Conservation (phyloP, 2,797 vertebrate species). For the Limnodromus scolopaceus region DNA sequence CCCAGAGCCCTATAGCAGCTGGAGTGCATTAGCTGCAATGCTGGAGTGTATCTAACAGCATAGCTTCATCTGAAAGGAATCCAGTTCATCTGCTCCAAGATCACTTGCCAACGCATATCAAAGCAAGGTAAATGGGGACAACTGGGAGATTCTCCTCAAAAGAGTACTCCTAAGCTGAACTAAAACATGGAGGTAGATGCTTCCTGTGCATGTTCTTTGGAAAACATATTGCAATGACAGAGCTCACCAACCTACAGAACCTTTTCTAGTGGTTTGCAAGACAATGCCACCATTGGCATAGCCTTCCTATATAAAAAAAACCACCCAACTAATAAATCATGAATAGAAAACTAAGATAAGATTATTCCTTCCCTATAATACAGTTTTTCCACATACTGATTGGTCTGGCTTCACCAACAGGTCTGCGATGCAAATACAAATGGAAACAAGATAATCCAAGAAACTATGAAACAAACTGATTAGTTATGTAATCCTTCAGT, state of each 20-base stretch:
- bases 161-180: neutral
- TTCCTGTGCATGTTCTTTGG: neutral
- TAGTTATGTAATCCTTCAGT: neutral
- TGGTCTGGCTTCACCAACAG: neutral
- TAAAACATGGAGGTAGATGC: neutral
- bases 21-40: neutral
- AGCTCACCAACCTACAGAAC: neutral
- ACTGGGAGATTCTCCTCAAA: neutral
- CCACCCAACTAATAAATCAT: neutral
- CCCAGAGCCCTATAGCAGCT: conserved; percentile 18
- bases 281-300: neutral
- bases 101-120: neutral
- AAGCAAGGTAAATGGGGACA: conserved; percentile 3
- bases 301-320: neutral
- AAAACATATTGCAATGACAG: neutral
- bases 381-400: neutral
- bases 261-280: neutral
- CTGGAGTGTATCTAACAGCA: neutral
- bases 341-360: neutral
- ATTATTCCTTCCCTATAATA: neutral
- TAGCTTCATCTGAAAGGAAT: conserved; percentile 27
- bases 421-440: neutral
- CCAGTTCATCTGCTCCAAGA: neutral
- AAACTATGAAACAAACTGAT: neutral
- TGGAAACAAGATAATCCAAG: neutral